Evolutionary conservation across 2,797 vertebrate species (phyloP), one percentile per base, ranked within the genome.

Genomic region (Octomys mimax): DNA sequence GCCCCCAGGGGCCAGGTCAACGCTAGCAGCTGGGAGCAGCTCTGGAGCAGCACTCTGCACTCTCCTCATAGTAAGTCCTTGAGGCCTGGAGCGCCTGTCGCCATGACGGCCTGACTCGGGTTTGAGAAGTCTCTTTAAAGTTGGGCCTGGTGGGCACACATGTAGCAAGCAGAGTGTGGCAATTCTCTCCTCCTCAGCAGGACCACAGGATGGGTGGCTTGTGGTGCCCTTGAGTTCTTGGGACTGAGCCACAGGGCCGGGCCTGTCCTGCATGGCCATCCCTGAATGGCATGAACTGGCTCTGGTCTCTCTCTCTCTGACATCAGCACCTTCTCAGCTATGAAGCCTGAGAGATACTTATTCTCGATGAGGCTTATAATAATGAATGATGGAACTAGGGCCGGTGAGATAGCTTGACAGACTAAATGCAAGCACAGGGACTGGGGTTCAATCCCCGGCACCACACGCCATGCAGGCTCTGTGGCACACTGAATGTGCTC

Each of bases 21-120:
- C 26, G 28, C 13, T 4, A 54, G 46, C 16, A 31, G 6, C 31
- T 24, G 2, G 1, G 19, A n/a, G 21, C 46, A 33, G 28, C 21
- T 28, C 21, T 2, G 1, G 26, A 6, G 70, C 57, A 33, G 33
- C 6, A 5, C 5, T 79, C 46, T 6, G 5, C 9, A 5, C 12
- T 39, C 19, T 49, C 26, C 1, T 79, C 42, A 7, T 0, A 0
- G 2, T 5, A 3, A 5, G 6, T 6, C 16, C 10, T 52, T 9
- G n/a, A 73, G 31, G 46, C 39, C 54, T 75, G 39, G 7, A 0
- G 1, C 14, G 62, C 13, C 1, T 0, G 1, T 26, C 11, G 46
- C 54, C 0, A 4, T 9, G 31, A 73, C 18, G 10, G 31, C 39
- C 2, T 33, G 12, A 12, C 7, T 33, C 10, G 2, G 52, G 61